Percentiles rank a stretch among this genome's conserved stretches.
phyloP scores from a whole-genome alignment of 2,797 vertebrate species.

The Sebastes vulpes region DNA sequence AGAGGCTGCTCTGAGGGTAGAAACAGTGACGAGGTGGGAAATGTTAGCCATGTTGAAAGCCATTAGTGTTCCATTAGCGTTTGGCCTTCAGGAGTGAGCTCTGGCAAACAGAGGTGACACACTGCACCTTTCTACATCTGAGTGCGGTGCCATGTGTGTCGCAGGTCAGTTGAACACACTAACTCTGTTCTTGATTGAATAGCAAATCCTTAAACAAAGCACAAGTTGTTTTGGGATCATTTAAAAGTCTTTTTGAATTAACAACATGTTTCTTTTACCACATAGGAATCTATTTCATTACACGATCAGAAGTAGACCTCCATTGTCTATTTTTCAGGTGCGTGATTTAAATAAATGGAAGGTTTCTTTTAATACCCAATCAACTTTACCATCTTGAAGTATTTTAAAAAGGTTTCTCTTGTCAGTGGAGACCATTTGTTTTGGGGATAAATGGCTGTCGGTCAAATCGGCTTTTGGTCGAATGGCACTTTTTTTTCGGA shows the following conservation, averaged over 20 bases:
- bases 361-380: background rate
- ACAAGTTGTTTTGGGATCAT: background rate
- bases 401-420: background rate
- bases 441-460: no score
- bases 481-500: no score
- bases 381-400: background rate
- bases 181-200: constrained; percentile 13
- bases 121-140: constrained; percentile 2
- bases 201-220: background rate
- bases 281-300: background rate
- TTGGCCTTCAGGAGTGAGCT: constrained; percentile 10
- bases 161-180: constrained; percentile 9
- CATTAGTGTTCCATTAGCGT: constrained; percentile 64
- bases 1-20: constrained; percentile 11
- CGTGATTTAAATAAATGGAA: background rate
- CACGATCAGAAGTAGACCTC: background rate
- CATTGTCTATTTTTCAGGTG: background rate
- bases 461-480: no score
- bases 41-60: constrained; percentile 52
- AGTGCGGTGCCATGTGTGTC: background rate
- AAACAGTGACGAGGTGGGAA: constrained; percentile 54
- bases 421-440: background rate
- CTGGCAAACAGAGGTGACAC: constrained; percentile 26
- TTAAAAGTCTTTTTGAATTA: background rate
- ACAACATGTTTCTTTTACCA: background rate